Base-by-base conservation (phyloP, 2,888 invertebrate species). In the Limulus polyphemus region DNA sequence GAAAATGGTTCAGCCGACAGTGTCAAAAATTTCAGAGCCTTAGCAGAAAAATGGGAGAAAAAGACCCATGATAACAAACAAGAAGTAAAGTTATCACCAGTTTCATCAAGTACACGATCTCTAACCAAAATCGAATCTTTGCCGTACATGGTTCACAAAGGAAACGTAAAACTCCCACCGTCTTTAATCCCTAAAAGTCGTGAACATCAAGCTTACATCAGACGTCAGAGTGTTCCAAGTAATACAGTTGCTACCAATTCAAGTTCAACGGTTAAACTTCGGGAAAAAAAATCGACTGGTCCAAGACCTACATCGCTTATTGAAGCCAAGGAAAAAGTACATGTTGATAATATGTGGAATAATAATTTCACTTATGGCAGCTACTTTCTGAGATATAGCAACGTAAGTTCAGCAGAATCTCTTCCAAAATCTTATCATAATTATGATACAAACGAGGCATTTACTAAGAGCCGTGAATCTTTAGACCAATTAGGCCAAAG, bases 31-130 rank as follows among this genome's bases (percentile, higher is more conserved):
- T 75, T 76, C 67, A 71, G 72, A 62, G 74, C 74, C 12, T 67
- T 76, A 49, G 73, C 76, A 10, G 73, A 75, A 55, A 74, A 73
- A 61, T 76, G 76, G 76, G 74, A 76, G 59, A 72, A 72, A 63
- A 69, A 72, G 62, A 69, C 73, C 10, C 67, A 65, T 7, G 70
- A 69, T 60, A 67, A 66, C 12, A 58, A n/a, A 55, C 68, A 60
- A 50, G 63, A 60, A 60, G 32, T 32, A 32, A 32, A 32, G 7
- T 32, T 32, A 32, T 32, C 32, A 32, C 32, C 7, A 32, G 32
- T 32, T 32, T 32, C 32, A 32, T 65, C 60, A 48, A 58, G 48
- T 16, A 49, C 56, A 50, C 55, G 58, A 54, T 57, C 32, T 46
- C 55, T 14, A 55, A 55, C 47, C 46, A 60, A 57, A 56, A 64